Conservation (phyloP, 2,113 vertebrate species). For the Hipposideros armiger region DNA sequence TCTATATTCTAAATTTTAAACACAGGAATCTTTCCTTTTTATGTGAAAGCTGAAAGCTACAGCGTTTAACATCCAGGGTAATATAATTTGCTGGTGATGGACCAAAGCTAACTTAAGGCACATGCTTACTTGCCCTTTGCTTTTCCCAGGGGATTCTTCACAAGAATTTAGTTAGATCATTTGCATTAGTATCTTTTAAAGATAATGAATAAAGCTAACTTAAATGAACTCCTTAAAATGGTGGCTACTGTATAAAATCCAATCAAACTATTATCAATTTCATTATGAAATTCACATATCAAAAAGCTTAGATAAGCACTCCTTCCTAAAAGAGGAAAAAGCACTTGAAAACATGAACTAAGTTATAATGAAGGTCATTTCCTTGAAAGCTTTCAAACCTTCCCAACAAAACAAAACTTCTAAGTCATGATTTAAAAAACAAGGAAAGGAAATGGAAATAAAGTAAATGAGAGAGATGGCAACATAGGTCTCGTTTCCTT, state of each 20-base stretch:
- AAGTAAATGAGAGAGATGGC: constrained; percentile 68
- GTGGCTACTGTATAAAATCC: constrained; percentile 39
- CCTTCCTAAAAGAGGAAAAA: background rate
- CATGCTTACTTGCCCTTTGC: background rate
- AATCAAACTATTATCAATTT: constrained; percentile 11
- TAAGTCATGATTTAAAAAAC: constrained; percentile 44
- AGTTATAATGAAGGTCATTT: constrained; percentile 59
- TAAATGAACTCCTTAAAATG: constrained; percentile 45
- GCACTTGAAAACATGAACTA: constrained; percentile 58
- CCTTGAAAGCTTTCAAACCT: constrained; percentile 56
- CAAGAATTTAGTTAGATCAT: background rate
- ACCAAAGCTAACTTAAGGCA: background rate
- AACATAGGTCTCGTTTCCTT: constrained; percentile 68
- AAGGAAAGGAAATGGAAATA: constrained; percentile 61
- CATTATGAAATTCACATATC: background rate
- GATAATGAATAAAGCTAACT: constrained; percentile 47
- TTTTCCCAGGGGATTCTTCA: constrained; percentile 21
- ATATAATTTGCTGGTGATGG: background rate
- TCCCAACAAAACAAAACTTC: constrained; percentile 45
- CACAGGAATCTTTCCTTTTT: background rate
- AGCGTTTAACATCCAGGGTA: background rate
- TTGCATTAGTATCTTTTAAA: constrained; percentile 25
- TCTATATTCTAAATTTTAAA: background rate
- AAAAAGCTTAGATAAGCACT: constrained; percentile 62
- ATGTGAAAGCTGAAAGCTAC: background rate